phyloP scores from a whole-genome alignment of 2,113 vertebrate species.

The Dasyornis broadbenti region DNA sequence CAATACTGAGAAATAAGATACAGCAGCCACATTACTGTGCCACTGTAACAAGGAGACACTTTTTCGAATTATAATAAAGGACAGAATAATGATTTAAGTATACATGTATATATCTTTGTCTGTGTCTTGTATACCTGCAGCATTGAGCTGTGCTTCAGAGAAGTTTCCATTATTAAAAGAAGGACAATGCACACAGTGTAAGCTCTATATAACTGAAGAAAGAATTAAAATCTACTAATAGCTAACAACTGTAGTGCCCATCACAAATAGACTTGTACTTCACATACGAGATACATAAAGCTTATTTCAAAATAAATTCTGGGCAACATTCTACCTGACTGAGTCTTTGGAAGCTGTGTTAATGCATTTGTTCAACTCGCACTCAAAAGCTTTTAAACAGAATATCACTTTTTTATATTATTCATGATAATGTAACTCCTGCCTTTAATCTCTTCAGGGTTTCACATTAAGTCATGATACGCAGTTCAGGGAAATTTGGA shows the following conservation, averaged over 20 bases:
- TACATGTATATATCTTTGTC: neutral
- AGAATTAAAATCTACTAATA: constrained; percentile 70
- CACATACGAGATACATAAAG: constrained; percentile 35
- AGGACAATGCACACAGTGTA: constrained; percentile 3
- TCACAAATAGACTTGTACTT: constrained; percentile 59
- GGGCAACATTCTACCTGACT: constrained; percentile 64
- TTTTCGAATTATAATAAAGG: constrained; percentile 5
- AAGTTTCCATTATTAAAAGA: neutral
- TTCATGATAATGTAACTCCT: constrained; percentile 74
- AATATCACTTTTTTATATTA: constrained; percentile 75
- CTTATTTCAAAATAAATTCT: constrained; percentile 76
- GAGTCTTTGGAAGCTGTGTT: constrained; percentile 68
- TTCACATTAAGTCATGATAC: constrained; percentile 90
- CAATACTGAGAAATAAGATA: neutral
- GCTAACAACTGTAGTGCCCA: constrained; percentile 61
- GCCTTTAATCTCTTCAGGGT: constrained; percentile 79
- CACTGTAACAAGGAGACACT: neutral
- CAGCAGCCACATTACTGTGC: neutral
- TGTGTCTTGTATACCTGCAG: neutral
- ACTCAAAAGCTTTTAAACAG: constrained; percentile 74
- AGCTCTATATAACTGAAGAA: constrained; percentile 26
- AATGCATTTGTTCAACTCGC: constrained; percentile 74
- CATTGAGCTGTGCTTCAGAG: neutral
- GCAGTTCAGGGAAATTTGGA: constrained; percentile 82
- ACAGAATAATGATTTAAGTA: neutral